A percentile compares a stretch with the other conserved stretches of the same genome.
Conservation (phyloP, 1,140 invertebrate genomes). For the Microplitis demolitor region DNA sequence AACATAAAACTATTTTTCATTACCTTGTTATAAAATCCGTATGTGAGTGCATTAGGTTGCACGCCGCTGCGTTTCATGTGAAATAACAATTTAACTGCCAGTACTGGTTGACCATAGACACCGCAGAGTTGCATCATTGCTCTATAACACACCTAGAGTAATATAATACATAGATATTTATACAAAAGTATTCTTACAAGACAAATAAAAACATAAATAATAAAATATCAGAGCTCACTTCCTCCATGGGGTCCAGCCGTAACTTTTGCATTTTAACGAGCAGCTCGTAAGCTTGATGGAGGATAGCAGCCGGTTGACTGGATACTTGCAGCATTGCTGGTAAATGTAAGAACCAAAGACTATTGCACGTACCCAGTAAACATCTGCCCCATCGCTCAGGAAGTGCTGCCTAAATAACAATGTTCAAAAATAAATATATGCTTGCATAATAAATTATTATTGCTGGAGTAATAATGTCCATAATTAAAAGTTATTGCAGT, state of each 20-base stretch:
- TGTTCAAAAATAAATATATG: background rate
- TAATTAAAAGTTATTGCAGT: conserved; percentile 14
- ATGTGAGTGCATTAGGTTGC: conserved; percentile 97
- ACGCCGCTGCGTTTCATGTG: conserved; percentile 95
- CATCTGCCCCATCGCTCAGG: conserved; percentile 93
- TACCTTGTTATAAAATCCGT: conserved; percentile 74
- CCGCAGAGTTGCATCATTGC: conserved; percentile 99
- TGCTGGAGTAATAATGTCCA: conserved; percentile 15
- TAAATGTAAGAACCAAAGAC: conserved; percentile 96
- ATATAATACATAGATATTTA: conserved; percentile 24
- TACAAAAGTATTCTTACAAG: background rate
- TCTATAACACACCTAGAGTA: conserved; percentile 86
- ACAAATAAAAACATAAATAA: background rate
- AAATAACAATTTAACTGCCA: conserved; percentile 93
- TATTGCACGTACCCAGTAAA: conserved; percentile 84
- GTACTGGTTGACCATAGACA: conserved; percentile 87
- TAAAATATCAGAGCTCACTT: conserved; percentile 64
- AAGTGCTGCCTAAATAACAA: conserved; percentile 48
- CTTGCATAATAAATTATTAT: too few species aligned
- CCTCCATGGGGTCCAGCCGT: conserved; percentile 82
- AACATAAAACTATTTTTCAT: conserved; percentile 6
- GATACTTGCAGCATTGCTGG: conserved; percentile 62
- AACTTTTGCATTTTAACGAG: conserved; percentile 82
- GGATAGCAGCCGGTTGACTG: conserved; percentile 73
- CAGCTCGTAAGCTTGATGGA: conserved; percentile 86